Conservation (phyloP, 2,888 invertebrate species). For the Brachyptera putata region DNA sequence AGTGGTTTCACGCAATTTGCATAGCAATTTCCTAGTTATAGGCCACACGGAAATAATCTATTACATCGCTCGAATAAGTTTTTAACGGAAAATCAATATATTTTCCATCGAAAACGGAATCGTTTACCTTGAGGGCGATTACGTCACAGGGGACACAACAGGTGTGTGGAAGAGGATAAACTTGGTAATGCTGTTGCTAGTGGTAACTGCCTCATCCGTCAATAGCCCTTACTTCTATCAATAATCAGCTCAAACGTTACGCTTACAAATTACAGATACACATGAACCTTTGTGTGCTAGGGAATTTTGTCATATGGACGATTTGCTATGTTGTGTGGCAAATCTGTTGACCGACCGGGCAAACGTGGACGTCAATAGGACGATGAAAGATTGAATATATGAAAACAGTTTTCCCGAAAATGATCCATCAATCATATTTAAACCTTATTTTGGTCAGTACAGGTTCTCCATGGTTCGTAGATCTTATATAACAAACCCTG, state of each 20-base stretch:
- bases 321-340: neutral
- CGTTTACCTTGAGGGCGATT: constrained; percentile 10
- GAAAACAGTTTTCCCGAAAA: neutral
- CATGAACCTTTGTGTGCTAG: too few relatives aligned
- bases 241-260: neutral
- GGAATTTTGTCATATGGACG: too few relatives aligned
- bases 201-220: neutral
- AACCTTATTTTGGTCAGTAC: neutral
- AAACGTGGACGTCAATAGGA: neutral
- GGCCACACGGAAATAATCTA: constrained; percentile 12
- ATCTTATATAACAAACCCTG: neutral
- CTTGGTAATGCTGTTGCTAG: neutral
- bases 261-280: too few relatives aligned
- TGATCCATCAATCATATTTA: neutral
- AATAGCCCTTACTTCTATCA: constrained; percentile 9
- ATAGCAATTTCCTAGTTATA: constrained; percentile 15
- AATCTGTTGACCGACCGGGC: neutral
- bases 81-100: constrained; percentile 3
- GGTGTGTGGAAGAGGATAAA: constrained; percentile 4
- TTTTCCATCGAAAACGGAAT: constrained; percentile 5
- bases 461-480: neutral
- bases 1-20: constrained; percentile 17
- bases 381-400: neutral
- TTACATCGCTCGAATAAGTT: constrained; percentile 10
- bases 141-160: constrained; percentile 6